phyloP scores from a whole-genome alignment of 2,113 vertebrate species.

The Sphaerodactylus townsendi region DNA sequence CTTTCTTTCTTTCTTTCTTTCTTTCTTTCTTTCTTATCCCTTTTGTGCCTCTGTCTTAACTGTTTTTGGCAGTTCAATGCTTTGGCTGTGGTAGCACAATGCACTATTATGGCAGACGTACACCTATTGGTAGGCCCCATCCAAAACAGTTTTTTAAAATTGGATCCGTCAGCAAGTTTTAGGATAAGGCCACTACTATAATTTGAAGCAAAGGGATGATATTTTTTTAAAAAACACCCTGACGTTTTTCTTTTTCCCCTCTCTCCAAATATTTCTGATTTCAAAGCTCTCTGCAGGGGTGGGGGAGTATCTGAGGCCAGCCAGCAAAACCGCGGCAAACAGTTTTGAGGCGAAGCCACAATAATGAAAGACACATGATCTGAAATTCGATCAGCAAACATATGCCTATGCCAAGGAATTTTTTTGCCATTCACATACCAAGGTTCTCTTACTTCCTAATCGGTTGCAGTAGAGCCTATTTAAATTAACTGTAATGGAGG shows the following conservation, averaged over 20 bases:
- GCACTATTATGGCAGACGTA: not conserved
- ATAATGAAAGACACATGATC: constrained; percentile 86
- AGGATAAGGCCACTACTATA: not conserved
- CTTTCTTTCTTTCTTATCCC: not conserved
- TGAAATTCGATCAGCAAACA: constrained; percentile 86
- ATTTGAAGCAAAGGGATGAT: constrained; percentile 46
- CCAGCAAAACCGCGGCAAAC: constrained; percentile 77
- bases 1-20: constrained; percentile 28
- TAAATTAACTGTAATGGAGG: constrained; percentile 45
- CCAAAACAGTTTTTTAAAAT: not conserved
- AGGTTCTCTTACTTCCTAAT: constrained; percentile 78
- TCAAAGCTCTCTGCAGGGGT: constrained; percentile 53
- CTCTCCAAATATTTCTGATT: constrained; percentile 53
- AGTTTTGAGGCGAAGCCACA: constrained; percentile 80
- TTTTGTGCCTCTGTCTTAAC: not conserved
- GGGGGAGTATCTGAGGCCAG: constrained; percentile 66
- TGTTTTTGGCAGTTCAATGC: not conserved
- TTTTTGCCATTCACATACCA: constrained; percentile 75
- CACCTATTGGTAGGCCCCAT: not conserved
- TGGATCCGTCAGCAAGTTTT: not conserved
- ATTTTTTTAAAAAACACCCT: not conserved
- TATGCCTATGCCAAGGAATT: constrained; percentile 78
- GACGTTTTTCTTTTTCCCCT: constrained; percentile 18
- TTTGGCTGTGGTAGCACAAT: not conserved
- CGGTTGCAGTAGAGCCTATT: constrained; percentile 56